Base-by-base conservation (phyloP, 2,797 vertebrate species). In the Parambassis ranga region DNA sequence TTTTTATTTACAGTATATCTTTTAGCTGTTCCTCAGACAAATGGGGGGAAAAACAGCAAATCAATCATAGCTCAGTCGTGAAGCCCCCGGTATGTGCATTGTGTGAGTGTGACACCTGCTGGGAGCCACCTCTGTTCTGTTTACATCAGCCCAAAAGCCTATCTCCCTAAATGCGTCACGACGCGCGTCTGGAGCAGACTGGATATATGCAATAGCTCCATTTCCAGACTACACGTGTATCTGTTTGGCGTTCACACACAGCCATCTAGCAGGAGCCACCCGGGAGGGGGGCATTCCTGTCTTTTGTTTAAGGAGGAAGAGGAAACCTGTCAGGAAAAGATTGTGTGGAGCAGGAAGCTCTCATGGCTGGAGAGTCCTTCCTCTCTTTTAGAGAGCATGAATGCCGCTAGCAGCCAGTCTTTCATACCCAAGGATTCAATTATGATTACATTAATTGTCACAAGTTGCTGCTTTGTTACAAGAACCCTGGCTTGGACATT, bases 301-400 rank as follows among this genome's bases (percentile, higher is more conserved):
- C 95, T 93, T 93, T 98, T 98, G 95, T 96, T 97, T 92, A 83
- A 92, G 83, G 89, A 94, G 95, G 95, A 92, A 96, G 91, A 94
- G 95, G 96, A 99, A 98, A 95, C 93, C 91, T 93, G 95, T 94
- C 94, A 96, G 97, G 96, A 97, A 99, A 92, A 94, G 94, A 95
- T 95, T 93, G 93, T 88, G 91, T 93, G 90, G 91, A 90, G 90
- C 94, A 96, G 97, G 96, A 99, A 98, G 89, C 92, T 94, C 95
- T 94, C 90, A 91, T 91, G 85, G 92, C 82, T 94, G 91, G 94
- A 97, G 94, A 96, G 94, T 87, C 86, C 88, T 89, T 92, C 91
- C 93, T 84, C 55, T 92, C 83, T 86, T 79, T 91, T 90, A 89
- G 88, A 68, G 82, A 80, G 86, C 86, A 87, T 90, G 89, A 89